Evolutionary conservation across 2,797 vertebrate species (phyloP).

Genomic region (Alosa sapidissima): DNA sequence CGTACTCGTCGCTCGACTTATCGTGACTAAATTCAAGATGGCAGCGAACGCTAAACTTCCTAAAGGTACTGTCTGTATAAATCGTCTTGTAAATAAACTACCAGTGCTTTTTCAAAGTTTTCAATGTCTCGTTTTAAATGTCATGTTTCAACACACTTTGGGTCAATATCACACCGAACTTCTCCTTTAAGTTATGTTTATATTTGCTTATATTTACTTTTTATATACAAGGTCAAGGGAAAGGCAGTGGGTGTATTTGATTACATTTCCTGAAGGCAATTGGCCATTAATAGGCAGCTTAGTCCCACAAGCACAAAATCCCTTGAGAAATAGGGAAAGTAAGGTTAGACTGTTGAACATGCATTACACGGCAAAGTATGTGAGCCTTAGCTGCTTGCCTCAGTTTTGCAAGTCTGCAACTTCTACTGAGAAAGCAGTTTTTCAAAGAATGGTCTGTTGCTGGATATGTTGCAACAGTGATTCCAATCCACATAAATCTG

Average conservation of each 20-base stretch:
- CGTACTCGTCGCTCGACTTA: too few relatives aligned
- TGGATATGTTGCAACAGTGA: neutral
- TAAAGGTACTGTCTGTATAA: too few relatives aligned
- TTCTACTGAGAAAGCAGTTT: neutral
- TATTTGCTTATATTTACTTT: neutral
- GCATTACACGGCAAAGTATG: neutral
- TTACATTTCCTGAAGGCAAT: neutral
- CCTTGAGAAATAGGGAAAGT: neutral
- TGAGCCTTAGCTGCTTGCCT: neutral
- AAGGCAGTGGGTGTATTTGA: neutral
- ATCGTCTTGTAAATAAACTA: too few relatives aligned
- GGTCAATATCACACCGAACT: too few relatives aligned
- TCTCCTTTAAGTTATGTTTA: too few relatives aligned
- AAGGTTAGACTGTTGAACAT: neutral
- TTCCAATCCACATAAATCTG: neutral
- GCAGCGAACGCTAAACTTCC: too few relatives aligned
- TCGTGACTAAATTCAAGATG: too few relatives aligned
- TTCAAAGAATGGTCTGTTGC: neutral
- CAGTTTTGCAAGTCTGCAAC: neutral
- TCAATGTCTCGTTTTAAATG: too few relatives aligned
- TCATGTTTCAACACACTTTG: too few relatives aligned
- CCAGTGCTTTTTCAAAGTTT: too few relatives aligned
- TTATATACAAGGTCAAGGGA: neutral
- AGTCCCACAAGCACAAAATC: neutral
- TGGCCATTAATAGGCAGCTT: neutral